phyloP scores from a whole-genome alignment of 2,888 invertebrate genomes.

The Cryptus armator region DNA sequence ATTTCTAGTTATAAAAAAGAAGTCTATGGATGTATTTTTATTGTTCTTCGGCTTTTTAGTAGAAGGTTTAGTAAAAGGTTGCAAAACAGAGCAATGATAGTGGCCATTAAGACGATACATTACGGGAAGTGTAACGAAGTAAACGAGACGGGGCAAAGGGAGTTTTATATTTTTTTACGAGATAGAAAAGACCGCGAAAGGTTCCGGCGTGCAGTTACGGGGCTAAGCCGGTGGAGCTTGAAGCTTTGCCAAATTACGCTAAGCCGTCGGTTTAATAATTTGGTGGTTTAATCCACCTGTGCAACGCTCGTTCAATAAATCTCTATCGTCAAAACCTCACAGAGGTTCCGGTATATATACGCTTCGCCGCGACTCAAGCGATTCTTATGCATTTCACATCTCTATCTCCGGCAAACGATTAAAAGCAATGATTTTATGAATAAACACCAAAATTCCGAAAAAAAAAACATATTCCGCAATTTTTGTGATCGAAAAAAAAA shows the following conservation, averaged over 20 bases:
- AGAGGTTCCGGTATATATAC: not conserved
- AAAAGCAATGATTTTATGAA: too few species aligned
- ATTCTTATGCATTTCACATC: too few species aligned
- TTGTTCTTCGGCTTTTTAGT: not conserved
- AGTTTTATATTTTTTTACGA: conserved; percentile 38
- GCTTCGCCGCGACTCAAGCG: not conserved
- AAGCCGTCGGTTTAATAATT: conserved; percentile 62
- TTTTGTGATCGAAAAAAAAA: not conserved
- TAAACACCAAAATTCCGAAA: not conserved
- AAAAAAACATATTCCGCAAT: not conserved
- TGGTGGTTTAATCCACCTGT: conserved; percentile 49
- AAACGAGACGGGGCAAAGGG: conserved; percentile 19
- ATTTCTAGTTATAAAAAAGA: not conserved
- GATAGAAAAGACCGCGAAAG: not conserved
- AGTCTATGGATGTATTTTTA: not conserved
- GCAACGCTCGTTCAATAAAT: conserved; percentile 56
- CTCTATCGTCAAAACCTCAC: conserved; percentile 32
- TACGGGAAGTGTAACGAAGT: conserved; percentile 42
- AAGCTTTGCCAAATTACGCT: conserved; percentile 57
- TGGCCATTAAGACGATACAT: conserved; percentile 38
- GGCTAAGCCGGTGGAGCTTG: conserved; percentile 18
- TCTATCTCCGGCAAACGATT: too few species aligned
- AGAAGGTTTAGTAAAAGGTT: not conserved
- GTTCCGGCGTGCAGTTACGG: not conserved
- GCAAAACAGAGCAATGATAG: not conserved